These are phyloP conservation scores for Penaeus vannamei DNA, from an alignment of 1,140 invertebrate species.

Conservation along the genomic window DNA sequence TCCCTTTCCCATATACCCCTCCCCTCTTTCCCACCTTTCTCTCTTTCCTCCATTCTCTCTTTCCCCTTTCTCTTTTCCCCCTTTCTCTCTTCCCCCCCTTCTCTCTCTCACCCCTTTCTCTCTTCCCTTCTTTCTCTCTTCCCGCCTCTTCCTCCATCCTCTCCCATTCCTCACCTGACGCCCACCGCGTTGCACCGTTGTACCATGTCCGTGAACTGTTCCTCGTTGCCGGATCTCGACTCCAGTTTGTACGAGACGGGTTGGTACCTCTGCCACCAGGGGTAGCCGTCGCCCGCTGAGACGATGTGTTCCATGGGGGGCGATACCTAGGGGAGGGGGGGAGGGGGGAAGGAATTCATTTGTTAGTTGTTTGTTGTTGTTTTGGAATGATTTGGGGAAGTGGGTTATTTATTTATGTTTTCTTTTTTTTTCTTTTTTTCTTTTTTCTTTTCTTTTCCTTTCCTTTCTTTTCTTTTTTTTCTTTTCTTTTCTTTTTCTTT, in stretches of 20 bases:
- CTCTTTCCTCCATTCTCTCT: too few relatives aligned
- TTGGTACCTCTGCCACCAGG: conserved; percentile 76
- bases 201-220: conserved; percentile 75
- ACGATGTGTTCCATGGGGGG: conserved; percentile 70
- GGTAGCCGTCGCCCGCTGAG: conserved; percentile 70
- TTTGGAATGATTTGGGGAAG: too few relatives aligned
- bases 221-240: conserved; percentile 74
- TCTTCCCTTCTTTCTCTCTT: neutral
- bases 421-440: too few relatives aligned
- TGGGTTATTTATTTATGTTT: too few relatives aligned
- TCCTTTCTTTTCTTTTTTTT: too few relatives aligned
- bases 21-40: neutral
- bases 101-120: too few relatives aligned
- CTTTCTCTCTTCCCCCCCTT: too few relatives aligned
- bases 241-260: conserved; percentile 75
- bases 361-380: too few relatives aligned
- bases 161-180: conserved; percentile 71
- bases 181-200: conserved; percentile 75
- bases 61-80: too few relatives aligned
- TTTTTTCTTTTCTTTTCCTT: too few relatives aligned
- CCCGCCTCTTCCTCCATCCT: neutral
- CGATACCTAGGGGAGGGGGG: conserved; percentile 67
- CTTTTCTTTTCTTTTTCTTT: too few relatives aligned
- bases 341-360: neutral
- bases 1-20: neutral